Evolutionary conservation across 1,140 invertebrate species (phyloP).

Genomic region (Cyclargus thomasi): DNA sequence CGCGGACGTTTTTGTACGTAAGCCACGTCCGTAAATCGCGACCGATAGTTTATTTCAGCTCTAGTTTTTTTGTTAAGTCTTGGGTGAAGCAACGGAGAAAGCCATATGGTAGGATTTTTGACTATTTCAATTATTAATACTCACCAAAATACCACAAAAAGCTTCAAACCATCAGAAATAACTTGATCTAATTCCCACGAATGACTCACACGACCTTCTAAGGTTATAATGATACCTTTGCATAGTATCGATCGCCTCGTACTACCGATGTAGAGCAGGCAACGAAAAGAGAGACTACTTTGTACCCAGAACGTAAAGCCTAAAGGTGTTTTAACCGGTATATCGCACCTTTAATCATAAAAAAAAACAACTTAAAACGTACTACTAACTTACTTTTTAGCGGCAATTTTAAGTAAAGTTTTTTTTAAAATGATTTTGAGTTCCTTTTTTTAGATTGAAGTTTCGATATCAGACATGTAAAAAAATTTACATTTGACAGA

Average conservation of each 20-base stretch:
- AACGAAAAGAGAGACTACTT: constrained; percentile 13
- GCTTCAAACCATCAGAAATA: constrained; percentile 27
- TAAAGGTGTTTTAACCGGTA: no score
- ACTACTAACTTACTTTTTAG: no score
- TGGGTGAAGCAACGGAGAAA: no score
- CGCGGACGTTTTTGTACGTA: no score
- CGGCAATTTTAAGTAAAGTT: no score
- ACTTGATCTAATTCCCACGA: constrained; percentile 49
- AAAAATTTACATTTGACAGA: not conserved
- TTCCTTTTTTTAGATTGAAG: no score
- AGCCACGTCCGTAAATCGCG: no score
- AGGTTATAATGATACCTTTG: constrained; percentile 43
- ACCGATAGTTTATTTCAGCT: no score
- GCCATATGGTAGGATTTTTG: no score
- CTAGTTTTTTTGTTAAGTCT: no score
- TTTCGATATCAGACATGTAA: no score
- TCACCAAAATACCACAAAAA: not conserved
- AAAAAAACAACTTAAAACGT: not conserved
- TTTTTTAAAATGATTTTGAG: no score
- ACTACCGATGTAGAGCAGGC: constrained; percentile 34
- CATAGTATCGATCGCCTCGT: constrained; percentile 35
- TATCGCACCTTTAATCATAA: not conserved
- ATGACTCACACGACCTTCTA: constrained; percentile 57
- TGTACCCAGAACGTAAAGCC: not conserved
- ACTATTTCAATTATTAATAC: not conserved